Evolutionary conservation across 2,888 invertebrate species (phyloP).

Genomic region (Leucophora obtusa): DNA sequence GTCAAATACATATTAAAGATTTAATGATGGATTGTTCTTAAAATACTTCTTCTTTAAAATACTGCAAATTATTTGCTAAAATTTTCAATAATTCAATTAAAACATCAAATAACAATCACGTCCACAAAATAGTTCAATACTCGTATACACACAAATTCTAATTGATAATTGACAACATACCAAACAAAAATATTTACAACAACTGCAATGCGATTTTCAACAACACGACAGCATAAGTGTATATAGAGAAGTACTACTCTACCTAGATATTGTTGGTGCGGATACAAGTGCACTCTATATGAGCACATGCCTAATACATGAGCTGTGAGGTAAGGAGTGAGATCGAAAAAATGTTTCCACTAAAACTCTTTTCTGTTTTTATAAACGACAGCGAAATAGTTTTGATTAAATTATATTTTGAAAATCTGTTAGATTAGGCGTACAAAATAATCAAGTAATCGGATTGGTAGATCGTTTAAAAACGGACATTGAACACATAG

Average conservation of each 20-base stretch:
- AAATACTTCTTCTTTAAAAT: not conserved
- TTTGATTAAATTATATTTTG: too few relatives aligned
- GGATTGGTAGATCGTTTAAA: too few relatives aligned
- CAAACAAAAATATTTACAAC: conserved; percentile 20
- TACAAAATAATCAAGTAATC: too few relatives aligned
- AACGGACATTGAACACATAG: too few relatives aligned
- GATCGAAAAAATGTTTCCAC: too few relatives aligned
- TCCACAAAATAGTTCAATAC: not conserved
- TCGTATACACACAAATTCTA: not conserved
- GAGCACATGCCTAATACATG: not conserved
- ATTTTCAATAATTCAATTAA: conserved; percentile 33
- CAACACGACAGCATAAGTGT: not conserved
- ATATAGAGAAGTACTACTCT: not conserved
- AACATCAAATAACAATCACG: conserved; percentile 8
- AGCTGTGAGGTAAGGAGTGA: too few relatives aligned
- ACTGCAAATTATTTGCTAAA: conserved; percentile 2
- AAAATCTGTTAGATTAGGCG: too few relatives aligned
- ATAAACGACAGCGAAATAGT: too few relatives aligned
- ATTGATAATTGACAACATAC: conserved; percentile 30
- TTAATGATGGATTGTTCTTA: too few relatives aligned
- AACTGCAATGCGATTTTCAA: conserved; percentile 32
- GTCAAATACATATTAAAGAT: not conserved
- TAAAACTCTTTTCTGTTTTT: too few relatives aligned
- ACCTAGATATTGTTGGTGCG: not conserved
- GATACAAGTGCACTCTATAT: not conserved